These are phyloP conservation scores for Clivina fossor DNA, from an alignment of 2,888 invertebrate species.

Conservation along the genomic window DNA sequence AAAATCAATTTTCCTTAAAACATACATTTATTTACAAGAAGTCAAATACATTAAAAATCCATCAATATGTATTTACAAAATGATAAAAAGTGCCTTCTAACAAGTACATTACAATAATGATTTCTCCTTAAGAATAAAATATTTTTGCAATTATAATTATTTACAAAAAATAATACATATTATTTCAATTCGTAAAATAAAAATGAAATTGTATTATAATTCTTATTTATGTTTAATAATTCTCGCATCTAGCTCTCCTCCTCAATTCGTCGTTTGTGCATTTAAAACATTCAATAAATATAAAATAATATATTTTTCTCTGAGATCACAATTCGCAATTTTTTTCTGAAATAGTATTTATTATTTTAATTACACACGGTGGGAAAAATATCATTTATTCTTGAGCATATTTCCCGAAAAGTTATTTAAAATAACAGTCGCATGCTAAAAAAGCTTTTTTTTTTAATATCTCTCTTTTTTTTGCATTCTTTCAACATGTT, in stretches of 20 bases:
- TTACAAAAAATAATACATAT: constrained; percentile 30
- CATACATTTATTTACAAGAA: constrained; percentile 34
- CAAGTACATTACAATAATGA: constrained; percentile 31
- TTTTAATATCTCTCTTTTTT: no score
- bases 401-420: constrained; percentile 21
- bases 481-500: no score
- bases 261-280: constrained; percentile 28
- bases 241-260: constrained; percentile 14
- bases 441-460: no score
- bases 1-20: constrained; percentile 31
- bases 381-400: constrained; percentile 20
- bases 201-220: constrained; percentile 19
- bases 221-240: no score
- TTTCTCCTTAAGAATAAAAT: constrained; percentile 29
- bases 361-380: constrained; percentile 8
- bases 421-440: no score
- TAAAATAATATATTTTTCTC: constrained; percentile 16
- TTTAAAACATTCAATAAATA: constrained; percentile 16
- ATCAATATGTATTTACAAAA: constrained; percentile 34
- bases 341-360: background rate
- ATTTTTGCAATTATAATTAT: constrained; percentile 28
- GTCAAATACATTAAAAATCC: constrained; percentile 34
- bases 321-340: constrained; percentile 26
- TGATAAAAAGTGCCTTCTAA: constrained; percentile 30
- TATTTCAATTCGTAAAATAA: constrained; percentile 7